Base-by-base conservation (phyloP, 2,888 invertebrate species). In the Thumatha senex region DNA sequence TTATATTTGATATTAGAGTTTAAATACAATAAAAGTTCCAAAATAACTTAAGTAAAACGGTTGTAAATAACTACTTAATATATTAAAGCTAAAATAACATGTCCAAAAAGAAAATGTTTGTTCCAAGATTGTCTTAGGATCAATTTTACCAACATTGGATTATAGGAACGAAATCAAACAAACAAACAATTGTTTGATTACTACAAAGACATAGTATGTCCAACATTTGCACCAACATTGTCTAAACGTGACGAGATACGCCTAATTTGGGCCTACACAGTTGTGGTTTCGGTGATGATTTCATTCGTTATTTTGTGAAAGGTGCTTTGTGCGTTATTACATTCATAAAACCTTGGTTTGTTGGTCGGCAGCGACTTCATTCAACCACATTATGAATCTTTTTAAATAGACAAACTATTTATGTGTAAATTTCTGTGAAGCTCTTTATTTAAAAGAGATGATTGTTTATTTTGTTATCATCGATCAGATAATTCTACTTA, bases 241-340 rank as follows among this genome's bases (percentile, higher is more conserved):
- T 64, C 54, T 40, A 51, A 48, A 45, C 47, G 40, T 45, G 40
- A 45, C 33, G 30, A 54, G 55, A 61, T 47, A 41, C 12, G 8
- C 52, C 51, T 52, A 48, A 60, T 67, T 70, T 58, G 56, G 47
- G 40, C 63, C 70, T 66, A 68, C 55, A 68, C 54, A 66, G 53
- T 65, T 67, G 63, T 60, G 61, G 68, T 63, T 60, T 33, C 7
- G 34, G 34, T 61, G 67, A 74, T 68, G 70, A 75, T 64, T 74
- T 71, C 64, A 70, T 70, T 70, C 56, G 72, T 62, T 60, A 58
- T 58, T 63, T 67, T 60, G 68, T 73, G 71, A 75, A 74, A 75
- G 76, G 72, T 61, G 58, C 39, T 55, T 50, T 56, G 60, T 63
- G 61, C 33, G 24, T 39, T 43, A 43, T 34, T 13, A 13, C 58